Conservation (phyloP, 2,888 invertebrate genomes). For the Tetragonula carbonaria region DNA sequence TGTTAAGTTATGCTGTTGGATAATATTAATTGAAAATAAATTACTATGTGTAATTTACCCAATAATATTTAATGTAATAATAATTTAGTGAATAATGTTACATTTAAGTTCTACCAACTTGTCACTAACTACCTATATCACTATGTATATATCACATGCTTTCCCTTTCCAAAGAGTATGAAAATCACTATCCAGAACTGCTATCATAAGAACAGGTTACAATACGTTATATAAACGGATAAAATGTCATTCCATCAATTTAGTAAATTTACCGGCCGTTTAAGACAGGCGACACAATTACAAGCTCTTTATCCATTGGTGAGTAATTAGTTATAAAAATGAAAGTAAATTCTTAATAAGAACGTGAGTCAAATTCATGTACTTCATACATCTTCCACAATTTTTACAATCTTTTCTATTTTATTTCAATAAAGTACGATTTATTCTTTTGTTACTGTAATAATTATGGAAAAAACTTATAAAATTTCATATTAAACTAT, state of each 20-base stretch:
- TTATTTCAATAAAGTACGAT: not conserved
- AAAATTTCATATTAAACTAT: not conserved
- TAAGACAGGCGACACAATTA: constrained; percentile 58
- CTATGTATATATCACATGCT: not conserved
- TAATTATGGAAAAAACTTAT: not conserved
- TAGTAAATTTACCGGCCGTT: constrained; percentile 66
- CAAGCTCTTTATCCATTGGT: constrained; percentile 70
- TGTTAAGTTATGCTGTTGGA: not conserved
- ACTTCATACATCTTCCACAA: not conserved
- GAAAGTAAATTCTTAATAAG: not conserved
- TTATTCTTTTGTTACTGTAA: not conserved
- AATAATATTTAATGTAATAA: not conserved
- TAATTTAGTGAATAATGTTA: not conserved
- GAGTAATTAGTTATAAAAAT: constrained; percentile 48
- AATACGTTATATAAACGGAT: constrained; percentile 44
- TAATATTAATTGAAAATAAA: not conserved
- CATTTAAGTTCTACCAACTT: constrained; percentile 18
- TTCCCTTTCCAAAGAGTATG: not conserved
- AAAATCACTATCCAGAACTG: constrained; percentile 8
- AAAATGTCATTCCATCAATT: constrained; percentile 71
- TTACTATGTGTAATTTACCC: not conserved
- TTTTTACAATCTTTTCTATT: not conserved
- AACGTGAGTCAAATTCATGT: not conserved
- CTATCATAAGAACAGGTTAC: not conserved
- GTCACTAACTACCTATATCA: not conserved